phyloP scores from a whole-genome alignment of 2,113 vertebrate genomes.

The Phodopus roborovskii region DNA sequence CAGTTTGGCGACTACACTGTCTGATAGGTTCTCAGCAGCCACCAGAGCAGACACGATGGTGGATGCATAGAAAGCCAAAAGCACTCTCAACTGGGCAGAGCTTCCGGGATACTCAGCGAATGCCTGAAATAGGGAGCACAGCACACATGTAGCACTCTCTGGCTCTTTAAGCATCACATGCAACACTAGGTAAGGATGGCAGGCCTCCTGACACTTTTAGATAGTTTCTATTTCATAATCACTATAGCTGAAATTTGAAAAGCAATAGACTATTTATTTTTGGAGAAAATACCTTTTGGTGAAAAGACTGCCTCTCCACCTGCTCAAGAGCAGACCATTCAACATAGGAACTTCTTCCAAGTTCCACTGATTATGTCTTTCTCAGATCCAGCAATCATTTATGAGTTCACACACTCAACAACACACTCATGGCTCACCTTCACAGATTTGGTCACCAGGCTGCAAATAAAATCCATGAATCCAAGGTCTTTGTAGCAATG shows the following conservation, averaged over 20 bases:
- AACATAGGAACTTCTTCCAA: background rate
- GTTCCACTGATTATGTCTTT: background rate
- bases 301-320: background rate
- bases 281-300: background rate
- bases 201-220: background rate
- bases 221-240: background rate
- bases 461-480: conserved; percentile 98
- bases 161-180: background rate
- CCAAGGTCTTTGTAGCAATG: conserved; percentile 96
- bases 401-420: background rate
- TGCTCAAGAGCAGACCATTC: background rate
- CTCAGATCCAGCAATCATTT: background rate
- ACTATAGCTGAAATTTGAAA: background rate
- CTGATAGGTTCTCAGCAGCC: conserved; percentile 87
- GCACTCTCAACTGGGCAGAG: conserved; percentile 90
- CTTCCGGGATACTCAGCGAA: conserved; percentile 87
- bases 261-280: background rate
- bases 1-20: conserved; percentile 92
- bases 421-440: conserved; percentile 87
- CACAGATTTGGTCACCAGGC: conserved; percentile 91
- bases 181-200: background rate
- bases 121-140: conserved; percentile 84
- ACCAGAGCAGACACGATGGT: conserved; percentile 92
- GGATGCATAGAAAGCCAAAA: conserved; percentile 96
- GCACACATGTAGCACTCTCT: background rate